Evolutionary conservation across 2,888 invertebrate genomes (phyloP), one percentile per base, ranked within the genome.

Genomic region (Coecobrya sp.): DNA sequence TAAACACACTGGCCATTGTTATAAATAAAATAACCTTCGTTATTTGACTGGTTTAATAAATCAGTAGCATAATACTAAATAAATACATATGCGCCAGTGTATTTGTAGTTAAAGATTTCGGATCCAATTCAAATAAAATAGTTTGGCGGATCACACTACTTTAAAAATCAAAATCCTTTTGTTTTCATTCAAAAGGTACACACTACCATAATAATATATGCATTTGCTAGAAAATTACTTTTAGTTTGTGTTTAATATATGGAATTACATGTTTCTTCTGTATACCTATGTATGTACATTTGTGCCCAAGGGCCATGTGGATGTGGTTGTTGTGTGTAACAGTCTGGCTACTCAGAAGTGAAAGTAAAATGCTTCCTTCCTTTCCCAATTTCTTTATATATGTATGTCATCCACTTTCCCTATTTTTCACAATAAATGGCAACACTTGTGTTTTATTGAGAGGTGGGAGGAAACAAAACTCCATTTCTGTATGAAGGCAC

Each of bases 341-440:
- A 2, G 1, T 59, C 59, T 19, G n/a, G n/a, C 59, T 27, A 65
- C 65, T 27, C 27, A 11, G 22, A 45, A 73, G 73, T 73, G 84
- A 65, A 84, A 84, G 84, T 49, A 86, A 86, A 86, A 22, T 65
- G 84, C 27, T 65, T 84, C 84, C 84, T 84, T 84, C 65, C 84
- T 84, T 84, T 84, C 42, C 36, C 82, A 59, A 42, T 82, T 55
- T 36, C 81, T 55, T 59, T 16, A n/a, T 45, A 13, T 36, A 42
- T 52, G 22, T 62, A 0, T 59, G 19, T 36, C 55, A 19, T 82
- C 27, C 65, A 65, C 84, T 45, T 42, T 84, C 42, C 11, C 45
- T 13, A 19, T 84, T 65, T 81, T 81, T 22, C 65, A 62, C 22
- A 84, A 30, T 52, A 76, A 76, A 52, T 76, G 76, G 25, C 25